These are phyloP conservation scores for Notolabrus celidotus DNA, from an alignment of 2,797 vertebrate genomes.

Conservation along the genomic window DNA sequence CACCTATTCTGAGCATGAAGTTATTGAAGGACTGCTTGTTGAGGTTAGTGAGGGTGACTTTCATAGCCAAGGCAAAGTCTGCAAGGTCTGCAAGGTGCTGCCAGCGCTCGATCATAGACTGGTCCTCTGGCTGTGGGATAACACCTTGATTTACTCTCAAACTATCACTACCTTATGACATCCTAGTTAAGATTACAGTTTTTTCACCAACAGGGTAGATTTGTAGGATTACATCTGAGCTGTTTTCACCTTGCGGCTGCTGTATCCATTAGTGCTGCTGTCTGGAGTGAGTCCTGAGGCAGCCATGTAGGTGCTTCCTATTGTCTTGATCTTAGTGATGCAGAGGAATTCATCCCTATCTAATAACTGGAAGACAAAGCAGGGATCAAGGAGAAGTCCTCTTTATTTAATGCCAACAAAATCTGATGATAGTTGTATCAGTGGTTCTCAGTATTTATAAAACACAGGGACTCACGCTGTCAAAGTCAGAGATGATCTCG, in stretches of 20 bases:
- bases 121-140: constrained; percentile 85
- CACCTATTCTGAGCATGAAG: constrained; percentile 97
- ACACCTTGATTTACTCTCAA: constrained; percentile 13
- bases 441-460: background rate
- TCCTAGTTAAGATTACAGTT: background rate
- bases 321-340: constrained; percentile 99
- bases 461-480: constrained; percentile 87
- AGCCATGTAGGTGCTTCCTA: constrained; percentile 98
- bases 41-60: constrained; percentile 94
- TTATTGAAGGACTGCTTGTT: constrained; percentile 99
- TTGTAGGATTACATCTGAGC: background rate
- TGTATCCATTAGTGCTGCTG: constrained; percentile 86
- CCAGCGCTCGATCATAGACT: constrained; percentile 90
- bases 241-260: constrained; percentile 84
- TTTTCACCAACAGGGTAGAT: background rate
- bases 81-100: constrained; percentile 94
- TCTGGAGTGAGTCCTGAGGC: constrained; percentile 94
- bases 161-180: background rate
- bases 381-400: background rate
- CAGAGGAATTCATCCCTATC: constrained; percentile 91
- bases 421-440: background rate
- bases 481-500: constrained; percentile 98
- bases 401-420: background rate
- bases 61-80: constrained; percentile 96
- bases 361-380: constrained; percentile 83